phyloP scores from a whole-genome alignment of 2,888 invertebrate genomes.

The Cryptophagus acutangulus region DNA sequence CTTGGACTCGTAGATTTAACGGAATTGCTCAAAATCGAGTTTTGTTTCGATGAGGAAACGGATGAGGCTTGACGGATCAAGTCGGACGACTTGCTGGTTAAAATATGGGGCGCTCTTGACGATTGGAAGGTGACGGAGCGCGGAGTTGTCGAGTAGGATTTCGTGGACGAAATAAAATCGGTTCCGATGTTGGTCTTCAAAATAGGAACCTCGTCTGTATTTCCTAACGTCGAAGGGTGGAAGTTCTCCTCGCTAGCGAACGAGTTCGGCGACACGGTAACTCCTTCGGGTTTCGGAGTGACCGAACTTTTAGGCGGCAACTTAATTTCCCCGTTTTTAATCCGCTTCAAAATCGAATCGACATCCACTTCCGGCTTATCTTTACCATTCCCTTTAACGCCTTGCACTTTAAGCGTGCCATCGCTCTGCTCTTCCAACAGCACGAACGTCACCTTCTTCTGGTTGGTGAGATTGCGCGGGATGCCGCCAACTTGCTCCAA shows the following conservation, averaged over 20 bases:
- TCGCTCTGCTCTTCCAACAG: slow-evolving; percentile 81
- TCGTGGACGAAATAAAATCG: slow-evolving; percentile 37
- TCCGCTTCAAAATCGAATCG: slow-evolving; percentile 72
- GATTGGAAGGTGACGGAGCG: slow-evolving; percentile 11
- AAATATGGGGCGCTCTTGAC: slow-evolving; percentile 28
- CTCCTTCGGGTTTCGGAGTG: slow-evolving; percentile 25
- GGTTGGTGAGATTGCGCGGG: slow-evolving; percentile 56
- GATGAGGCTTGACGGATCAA: slow-evolving; percentile 38
- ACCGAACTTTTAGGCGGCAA: slow-evolving; percentile 53
- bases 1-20: slow-evolving; percentile 26
- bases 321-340: slow-evolving; percentile 77
- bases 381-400: slow-evolving; percentile 71
- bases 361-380: slow-evolving; percentile 70
- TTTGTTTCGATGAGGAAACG: slow-evolving; percentile 35
- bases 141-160: slow-evolving; percentile 15
- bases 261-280: slow-evolving; percentile 42
- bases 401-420: slow-evolving; percentile 80
- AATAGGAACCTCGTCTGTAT: slow-evolving; percentile 28
- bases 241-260: slow-evolving; percentile 30
- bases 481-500: slow-evolving; percentile 65
- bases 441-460: slow-evolving; percentile 82
- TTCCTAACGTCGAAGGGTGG: slow-evolving; percentile 15
- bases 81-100: slow-evolving; percentile 32
- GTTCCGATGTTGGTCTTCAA: slow-evolving; percentile 37
- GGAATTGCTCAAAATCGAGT: slow-evolving; percentile 31